Evolutionary conservation across 2,797 vertebrate genomes (phyloP), one percentile per base, ranked within the genome.

Genomic region (Falco concolor): DNA sequence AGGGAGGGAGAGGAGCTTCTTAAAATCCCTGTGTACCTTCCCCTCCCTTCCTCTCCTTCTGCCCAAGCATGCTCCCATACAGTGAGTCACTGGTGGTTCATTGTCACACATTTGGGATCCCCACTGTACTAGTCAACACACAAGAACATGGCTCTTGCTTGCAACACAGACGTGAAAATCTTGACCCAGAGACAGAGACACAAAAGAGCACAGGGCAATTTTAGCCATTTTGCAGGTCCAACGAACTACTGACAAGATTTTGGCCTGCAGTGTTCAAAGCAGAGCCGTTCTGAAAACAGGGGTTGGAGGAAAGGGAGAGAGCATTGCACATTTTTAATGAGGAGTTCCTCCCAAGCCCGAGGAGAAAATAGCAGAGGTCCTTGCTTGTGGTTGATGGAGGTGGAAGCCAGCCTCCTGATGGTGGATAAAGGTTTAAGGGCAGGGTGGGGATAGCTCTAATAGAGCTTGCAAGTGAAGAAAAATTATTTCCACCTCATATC

Each of bases 331-430:
- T 85, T 87, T 94, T 83, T 87, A 91, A 87, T 40, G 57, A 95
- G 60, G 56, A 54, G 64, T 75, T 89, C 95, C 96, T 95, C 96
- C 95, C 90, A 96, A 89, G 89, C 95, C 93, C 0, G 9, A 84
- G 93, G 95, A 96, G 78, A 93, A 96, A 93, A 95, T 14, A 92
- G 75, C 89, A 95, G 72, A 95, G 78, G 38, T 94, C 56, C 60
- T 91, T 92, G 63, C 75, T 69, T 83, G 84, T 77, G 72, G 85
- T 24, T 94, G 90, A 61, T 40, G 67, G 82, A 89, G 67, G 93
- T 94, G 63, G 90, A 96, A 95, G 63, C 75, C 50, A 92, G 61
- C 12, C 92, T 93, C 80, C 67, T 83, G 64, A 96, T 78, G 67
- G 21, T 20, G 72, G 92, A 77, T 4, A 20, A 79, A 84, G 80